These are phyloP conservation scores for Diloba caeruleocephala DNA, from an alignment of 2,888 invertebrate genomes.

Conservation along the genomic window DNA sequence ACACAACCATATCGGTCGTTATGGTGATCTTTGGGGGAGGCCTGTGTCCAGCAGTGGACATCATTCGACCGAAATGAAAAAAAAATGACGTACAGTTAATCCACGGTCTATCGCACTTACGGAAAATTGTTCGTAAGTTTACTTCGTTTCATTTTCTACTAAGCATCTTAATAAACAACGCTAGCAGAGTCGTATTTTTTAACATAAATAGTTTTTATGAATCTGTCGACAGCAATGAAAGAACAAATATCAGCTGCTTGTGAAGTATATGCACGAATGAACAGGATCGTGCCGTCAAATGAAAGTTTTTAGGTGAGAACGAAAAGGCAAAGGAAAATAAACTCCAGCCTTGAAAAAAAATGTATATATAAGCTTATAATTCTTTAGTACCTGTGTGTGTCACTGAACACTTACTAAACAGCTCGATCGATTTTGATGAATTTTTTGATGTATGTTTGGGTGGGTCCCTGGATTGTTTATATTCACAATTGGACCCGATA, in stretches of 20 bases:
- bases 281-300: conserved; percentile 42
- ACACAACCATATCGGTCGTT: no score
- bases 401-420: no score
- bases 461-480: no score
- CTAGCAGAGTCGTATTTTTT: conserved; percentile 54
- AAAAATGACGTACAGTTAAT: conserved; percentile 10
- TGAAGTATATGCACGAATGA: conserved; percentile 51
- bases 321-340: neutral
- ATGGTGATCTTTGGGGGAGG: no score
- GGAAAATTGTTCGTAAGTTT: conserved; percentile 47
- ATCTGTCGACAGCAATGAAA: conserved; percentile 35
- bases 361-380: no score
- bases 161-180: conserved; percentile 51
- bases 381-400: no score
- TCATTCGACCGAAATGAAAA: no score
- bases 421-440: no score
- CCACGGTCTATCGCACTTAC: conserved; percentile 35
- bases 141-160: conserved; percentile 45
- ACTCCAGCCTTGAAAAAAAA: no score
- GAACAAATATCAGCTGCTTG: conserved; percentile 44
- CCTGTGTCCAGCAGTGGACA: no score
- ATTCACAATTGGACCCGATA: no score
- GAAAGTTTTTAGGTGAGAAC: conserved; percentile 12
- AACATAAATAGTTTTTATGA: conserved; percentile 49
- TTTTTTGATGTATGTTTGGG: no score